A percentile compares a stretch with the other conserved stretches of the same genome.
These are phyloP conservation scores for Nebria salina DNA, from an alignment of 2,888 invertebrate genomes.

Conservation along the genomic window DNA sequence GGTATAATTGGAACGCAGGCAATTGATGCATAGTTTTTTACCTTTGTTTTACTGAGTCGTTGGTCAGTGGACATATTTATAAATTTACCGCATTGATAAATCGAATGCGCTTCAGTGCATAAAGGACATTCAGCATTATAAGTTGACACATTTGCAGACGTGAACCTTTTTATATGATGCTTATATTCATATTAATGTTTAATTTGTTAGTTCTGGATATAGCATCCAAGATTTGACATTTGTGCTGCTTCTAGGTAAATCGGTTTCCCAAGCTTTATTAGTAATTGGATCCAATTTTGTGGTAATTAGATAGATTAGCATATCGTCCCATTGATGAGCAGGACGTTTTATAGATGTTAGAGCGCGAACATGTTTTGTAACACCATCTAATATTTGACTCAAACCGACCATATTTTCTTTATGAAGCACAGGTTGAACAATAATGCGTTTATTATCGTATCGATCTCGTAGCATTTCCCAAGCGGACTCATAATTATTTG, in stretches of 20 bases:
- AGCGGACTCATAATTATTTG: neutral
- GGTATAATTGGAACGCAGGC: neutral
- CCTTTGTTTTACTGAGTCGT: neutral
- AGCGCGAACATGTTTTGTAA: too few relatives aligned
- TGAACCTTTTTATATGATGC: neutral
- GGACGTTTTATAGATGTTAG: slow-evolving; percentile 6
- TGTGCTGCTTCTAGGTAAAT: too few relatives aligned
- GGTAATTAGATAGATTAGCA: neutral
- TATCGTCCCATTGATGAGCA: neutral
- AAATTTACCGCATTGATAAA: slow-evolving; percentile 6
- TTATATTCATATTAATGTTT: neutral
- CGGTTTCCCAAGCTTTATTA: too few relatives aligned
- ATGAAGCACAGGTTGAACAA: neutral
- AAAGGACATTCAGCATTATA: too few relatives aligned
- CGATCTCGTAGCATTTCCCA: too few relatives aligned
- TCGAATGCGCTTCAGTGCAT: neutral
- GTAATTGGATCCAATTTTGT: too few relatives aligned
- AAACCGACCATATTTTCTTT: neutral
- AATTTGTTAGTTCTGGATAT: neutral
- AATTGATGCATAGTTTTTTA: neutral
- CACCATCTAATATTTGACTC: neutral
- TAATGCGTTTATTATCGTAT: neutral
- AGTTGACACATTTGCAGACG: too few relatives aligned
- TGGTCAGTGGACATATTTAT: neutral
- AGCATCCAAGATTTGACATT: too few relatives aligned